Percentiles rank a stretch among this genome's conserved stretches.
These are phyloP conservation scores for Amblyopsis rosae DNA, from an alignment of 2,113 vertebrate species.

Conservation along the genomic window DNA sequence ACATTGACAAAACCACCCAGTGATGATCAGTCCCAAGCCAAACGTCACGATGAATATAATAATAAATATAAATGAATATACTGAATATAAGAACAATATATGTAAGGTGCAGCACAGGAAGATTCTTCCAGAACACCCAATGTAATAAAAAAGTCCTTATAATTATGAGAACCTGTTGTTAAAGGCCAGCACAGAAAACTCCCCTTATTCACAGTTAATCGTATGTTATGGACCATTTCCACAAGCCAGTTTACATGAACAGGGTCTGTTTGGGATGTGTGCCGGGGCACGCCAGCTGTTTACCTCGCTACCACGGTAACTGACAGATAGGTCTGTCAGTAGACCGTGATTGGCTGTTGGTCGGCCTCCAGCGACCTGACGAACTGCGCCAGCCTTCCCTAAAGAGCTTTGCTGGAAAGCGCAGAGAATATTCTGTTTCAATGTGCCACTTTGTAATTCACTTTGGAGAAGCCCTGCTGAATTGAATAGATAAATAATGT, in stretches of 20 bases:
- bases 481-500: slow-evolving; percentile 41
- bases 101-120: background rate
- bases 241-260: no score
- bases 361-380: slow-evolving; percentile 46
- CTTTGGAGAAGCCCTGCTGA: slow-evolving; percentile 50
- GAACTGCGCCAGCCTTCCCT: slow-evolving; percentile 45
- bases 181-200: slow-evolving; percentile 39
- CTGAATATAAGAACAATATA: background rate
- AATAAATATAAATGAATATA: no score
- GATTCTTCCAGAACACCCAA: slow-evolving; percentile 3
- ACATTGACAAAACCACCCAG: slow-evolving; percentile 40
- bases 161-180: slow-evolving; percentile 31
- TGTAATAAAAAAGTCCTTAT: slow-evolving; percentile 51
- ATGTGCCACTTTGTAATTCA: slow-evolving; percentile 65
- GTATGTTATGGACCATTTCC: slow-evolving; percentile 40
- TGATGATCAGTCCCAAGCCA: slow-evolving; percentile 44
- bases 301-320: slow-evolving; percentile 15
- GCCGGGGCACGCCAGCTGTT: background rate
- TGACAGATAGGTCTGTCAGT: slow-evolving; percentile 30
- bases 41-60: slow-evolving; percentile 31
- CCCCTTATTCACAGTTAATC: slow-evolving; percentile 55
- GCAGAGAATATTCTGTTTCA: slow-evolving; percentile 58
- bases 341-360: slow-evolving; percentile 51
- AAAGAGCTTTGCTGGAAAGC: slow-evolving; percentile 70
- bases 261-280: no score